Evolutionary conservation across 2,888 invertebrate species (phyloP).

Genomic region (Dusona sp.): DNA sequence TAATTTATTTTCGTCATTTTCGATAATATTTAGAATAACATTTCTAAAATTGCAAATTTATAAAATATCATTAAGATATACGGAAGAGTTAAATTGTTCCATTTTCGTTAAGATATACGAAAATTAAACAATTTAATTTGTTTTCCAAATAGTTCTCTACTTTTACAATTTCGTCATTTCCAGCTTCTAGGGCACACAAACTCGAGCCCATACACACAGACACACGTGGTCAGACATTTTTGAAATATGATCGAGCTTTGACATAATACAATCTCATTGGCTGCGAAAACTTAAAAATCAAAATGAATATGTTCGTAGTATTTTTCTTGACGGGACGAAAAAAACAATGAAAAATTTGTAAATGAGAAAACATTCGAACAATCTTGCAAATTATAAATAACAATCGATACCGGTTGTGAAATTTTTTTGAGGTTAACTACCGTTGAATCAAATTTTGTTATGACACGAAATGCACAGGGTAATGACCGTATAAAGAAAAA

Average conservation of each 20-base stretch:
- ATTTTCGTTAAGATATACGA: too few species aligned
- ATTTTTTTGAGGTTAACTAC: conserved; percentile 14
- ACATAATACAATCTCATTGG: not conserved
- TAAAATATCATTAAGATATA: too few species aligned
- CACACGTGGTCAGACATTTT: conserved; percentile 1
- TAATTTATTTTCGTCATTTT: not conserved
- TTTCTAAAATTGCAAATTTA: not conserved
- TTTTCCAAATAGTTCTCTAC: not conserved
- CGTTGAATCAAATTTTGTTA: not conserved
- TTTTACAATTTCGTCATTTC: not conserved
- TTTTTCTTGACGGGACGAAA: not conserved
- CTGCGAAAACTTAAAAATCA: not conserved
- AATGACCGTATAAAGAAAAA: not conserved
- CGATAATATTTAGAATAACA: not conserved
- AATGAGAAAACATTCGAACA: not conserved
- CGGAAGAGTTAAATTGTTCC: too few species aligned
- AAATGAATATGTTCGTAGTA: not conserved
- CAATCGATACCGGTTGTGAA: conserved; percentile 21
- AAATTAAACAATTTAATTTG: not conserved
- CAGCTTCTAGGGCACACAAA: not conserved
- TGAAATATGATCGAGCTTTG: not conserved
- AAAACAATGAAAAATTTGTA: not conserved
- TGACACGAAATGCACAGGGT: not conserved
- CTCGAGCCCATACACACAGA: not conserved
- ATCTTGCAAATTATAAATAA: not conserved